Base-by-base conservation (phyloP, 2,113 vertebrate genomes). In the Kobus ellipsiprymnus region DNA sequence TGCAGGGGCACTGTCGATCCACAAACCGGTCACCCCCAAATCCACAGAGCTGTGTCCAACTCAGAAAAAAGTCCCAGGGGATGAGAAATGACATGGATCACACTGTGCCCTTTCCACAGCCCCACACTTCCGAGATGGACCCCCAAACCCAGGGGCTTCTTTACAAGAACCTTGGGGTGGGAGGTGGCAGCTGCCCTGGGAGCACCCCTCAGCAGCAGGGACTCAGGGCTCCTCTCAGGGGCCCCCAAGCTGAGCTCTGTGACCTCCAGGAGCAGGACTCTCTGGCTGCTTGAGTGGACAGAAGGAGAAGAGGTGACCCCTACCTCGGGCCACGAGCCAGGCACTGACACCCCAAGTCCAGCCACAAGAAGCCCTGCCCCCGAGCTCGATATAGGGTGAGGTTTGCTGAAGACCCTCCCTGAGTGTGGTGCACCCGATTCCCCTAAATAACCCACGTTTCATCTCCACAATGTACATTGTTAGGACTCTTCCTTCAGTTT, bases 381-480 rank as follows among this genome's bases (percentile, higher is more conserved):
- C 1, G 23, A 54, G n/a, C 80, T 13, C 0, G 1, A 0, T 27
- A 44, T n/a, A 21, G n/a, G 7, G 0, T 52, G 2, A 44, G 78
- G 29, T 50, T 55, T 62, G n/a, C 64, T 7, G 71, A n/a, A 7
- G 59, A 90, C 89, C 71, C 86, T 87, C 90, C 92, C 59, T 52
- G 36, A 74, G 67, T 6, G 19, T 71, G 55, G 95, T 85, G 21
- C 0, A 40, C 90, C 25, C 12, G 0, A 5, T 62, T 44, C 81
- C 87, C 90, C 85, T 30, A 1, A 29, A 52, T 0, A 62, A 14
- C 4, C 95, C 88, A 16, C 14, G 1, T 36, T 78, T 97, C 54
- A 33, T 83, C 96, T 50, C 62, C 52, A 55, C 97, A 80, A 55
- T 55, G 48, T 74, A 77, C 97, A 91, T 71, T 17, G 95, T 90